These are phyloP conservation scores for Myotis lucifugus DNA, from an alignment of 2,113 vertebrate species.

Conservation along the genomic window DNA sequence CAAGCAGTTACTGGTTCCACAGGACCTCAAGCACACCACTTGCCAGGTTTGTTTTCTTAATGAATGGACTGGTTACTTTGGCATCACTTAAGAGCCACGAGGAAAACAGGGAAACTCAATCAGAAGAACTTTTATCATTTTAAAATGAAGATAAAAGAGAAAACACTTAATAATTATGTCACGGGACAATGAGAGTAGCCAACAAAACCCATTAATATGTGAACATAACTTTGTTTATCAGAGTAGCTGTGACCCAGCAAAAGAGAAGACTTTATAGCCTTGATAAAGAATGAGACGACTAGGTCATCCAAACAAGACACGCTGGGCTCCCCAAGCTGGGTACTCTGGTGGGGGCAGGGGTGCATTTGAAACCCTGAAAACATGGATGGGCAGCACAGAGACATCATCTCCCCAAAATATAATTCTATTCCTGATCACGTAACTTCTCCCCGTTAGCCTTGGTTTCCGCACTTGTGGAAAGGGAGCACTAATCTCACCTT, in stretches of 20 bases:
- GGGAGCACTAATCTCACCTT: not conserved
- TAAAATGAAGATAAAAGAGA: conserved; percentile 69
- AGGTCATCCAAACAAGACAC: conserved; percentile 17
- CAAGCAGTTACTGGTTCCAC: conserved; percentile 47
- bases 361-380: not conserved
- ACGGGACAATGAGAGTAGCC: conserved; percentile 18
- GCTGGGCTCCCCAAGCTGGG: not conserved
- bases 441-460: not conserved
- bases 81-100: conserved; percentile 53
- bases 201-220: conserved; percentile 56
- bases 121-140: conserved; percentile 62
- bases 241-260: conserved; percentile 11
- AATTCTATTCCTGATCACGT: not conserved
- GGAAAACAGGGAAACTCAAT: conserved; percentile 55
- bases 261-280: conserved; percentile 30
- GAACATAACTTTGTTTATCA: conserved; percentile 55
- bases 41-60: conserved; percentile 64
- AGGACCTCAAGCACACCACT: conserved; percentile 35
- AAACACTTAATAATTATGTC: conserved; percentile 66
- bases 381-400: not conserved
- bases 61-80: conserved; percentile 71
- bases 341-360: not conserved
- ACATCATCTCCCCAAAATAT: not conserved
- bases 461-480: not conserved
- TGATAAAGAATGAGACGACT: conserved; percentile 40